A percentile compares a stretch with the other conserved stretches of the same genome.
These are phyloP conservation scores for Acrocephalus scirpaceus DNA, from an alignment of 2,797 vertebrate genomes.

Conservation along the genomic window DNA sequence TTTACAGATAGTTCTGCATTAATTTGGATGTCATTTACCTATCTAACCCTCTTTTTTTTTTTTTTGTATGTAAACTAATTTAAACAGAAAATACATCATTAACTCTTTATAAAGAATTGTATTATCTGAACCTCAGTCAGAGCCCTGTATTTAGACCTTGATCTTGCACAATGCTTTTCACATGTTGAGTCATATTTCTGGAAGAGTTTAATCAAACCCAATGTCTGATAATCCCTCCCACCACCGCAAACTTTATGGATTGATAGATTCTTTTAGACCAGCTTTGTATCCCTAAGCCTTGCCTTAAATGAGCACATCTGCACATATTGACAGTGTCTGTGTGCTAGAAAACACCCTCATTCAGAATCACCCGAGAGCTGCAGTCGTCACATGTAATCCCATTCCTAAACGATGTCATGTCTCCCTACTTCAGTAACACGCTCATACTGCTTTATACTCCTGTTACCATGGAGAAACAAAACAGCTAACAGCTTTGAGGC, in stretches of 20 bases:
- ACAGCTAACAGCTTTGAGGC: constrained; percentile 19
- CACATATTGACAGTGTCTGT: neutral
- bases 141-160: neutral
- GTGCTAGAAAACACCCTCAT: neutral
- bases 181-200: neutral
- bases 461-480: constrained; percentile 61
- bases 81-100: neutral
- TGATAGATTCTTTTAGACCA: neutral
- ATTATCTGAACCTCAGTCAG: neutral
- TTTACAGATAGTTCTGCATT: neutral
- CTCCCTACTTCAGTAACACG: neutral
- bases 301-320: neutral
- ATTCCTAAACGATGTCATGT: neutral
- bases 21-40: neutral
- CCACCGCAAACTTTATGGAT: neutral
- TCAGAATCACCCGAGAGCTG: neutral
- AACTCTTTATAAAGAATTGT: neutral
- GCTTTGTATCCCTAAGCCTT: neutral
- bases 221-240: neutral
- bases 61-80: neutral
- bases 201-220: neutral
- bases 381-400: neutral
- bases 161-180: neutral
- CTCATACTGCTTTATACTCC: neutral
- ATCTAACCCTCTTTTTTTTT: neutral